phyloP scores from a whole-genome alignment of 2,113 vertebrate genomes.

The Cairina moschata region DNA sequence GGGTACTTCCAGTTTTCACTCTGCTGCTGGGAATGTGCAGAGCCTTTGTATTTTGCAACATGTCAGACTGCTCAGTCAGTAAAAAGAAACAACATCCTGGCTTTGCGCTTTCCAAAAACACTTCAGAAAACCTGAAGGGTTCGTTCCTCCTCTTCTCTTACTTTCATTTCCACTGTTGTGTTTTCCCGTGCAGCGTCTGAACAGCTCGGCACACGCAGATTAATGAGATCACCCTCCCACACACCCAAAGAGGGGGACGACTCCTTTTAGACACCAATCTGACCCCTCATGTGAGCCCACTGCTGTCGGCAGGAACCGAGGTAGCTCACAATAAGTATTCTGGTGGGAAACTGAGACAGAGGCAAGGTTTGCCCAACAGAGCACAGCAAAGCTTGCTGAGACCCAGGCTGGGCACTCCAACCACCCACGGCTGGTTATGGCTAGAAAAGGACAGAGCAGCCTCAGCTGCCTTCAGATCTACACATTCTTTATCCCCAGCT shows the following conservation, averaged over 20 bases:
- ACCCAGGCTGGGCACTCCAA: background rate
- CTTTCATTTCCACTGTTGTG: background rate
- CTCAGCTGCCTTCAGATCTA: background rate
- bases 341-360: background rate
- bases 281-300: background rate
- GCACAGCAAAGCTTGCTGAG: background rate
- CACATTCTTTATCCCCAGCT: background rate
- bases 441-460: too few relatives aligned
- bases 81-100: conserved; percentile 37
- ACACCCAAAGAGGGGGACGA: rapidly evolving
- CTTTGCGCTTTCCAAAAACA: conserved; percentile 21
- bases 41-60: conserved; percentile 58
- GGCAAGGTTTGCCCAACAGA: background rate
- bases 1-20: conserved; percentile 37
- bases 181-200: rapidly evolving
- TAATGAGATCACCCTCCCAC: background rate
- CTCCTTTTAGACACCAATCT: background rate
- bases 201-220: background rate
- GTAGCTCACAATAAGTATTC: rapidly evolving
- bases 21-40: background rate
- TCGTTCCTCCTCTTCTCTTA: conserved; percentile 1
- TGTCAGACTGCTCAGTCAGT: conserved; percentile 32
- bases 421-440: background rate
- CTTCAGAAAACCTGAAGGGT: background rate
- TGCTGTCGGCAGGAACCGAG: rapidly evolving